Evolutionary conservation across 2,797 vertebrate species (phyloP), one percentile per base, ranked within the genome.

Genomic region (Botia kubotai): DNA sequence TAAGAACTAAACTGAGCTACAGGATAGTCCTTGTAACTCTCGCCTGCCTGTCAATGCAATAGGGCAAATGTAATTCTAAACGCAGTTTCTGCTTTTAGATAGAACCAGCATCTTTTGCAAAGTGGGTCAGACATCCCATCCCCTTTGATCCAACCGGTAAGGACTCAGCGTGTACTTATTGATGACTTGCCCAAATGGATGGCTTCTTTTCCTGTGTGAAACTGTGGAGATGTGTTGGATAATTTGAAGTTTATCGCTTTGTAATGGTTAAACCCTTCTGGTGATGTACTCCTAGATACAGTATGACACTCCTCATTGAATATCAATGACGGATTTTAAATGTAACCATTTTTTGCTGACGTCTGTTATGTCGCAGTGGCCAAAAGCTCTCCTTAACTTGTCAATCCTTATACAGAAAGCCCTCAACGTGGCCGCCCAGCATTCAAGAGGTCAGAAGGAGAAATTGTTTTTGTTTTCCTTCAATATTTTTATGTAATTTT

Each of bases 401-500:
- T 70, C 74, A 14, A 50, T 82, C 72, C 60, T 50, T 60, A 73
- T 21, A 74, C 16, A 74, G 62, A 77, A 68, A 86, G 79, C 84
- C 88, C 89, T 87, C 88, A 53, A 72, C 67, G 83, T 75, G 87
- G 87, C 86, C 84, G 50, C 87, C 84, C 17, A 77, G 87, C 83
- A 87, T 80, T 75, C 21, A 52, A 76, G 87, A 89, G 85, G 81
- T 86, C 86, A 36, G 86, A 87, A 82, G 21, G 87, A 89, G 88
- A 86, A 81, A 87, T 84, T 86, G 73, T 89, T 89, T 90, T 91
- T 89, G 90, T 93, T 90, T 92, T 86, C 74, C 83, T 85, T 90
- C 82, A 93, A 94, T 94, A 96, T 97, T 99, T 99, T 98, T 98
- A 98, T 98, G 97, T 98, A 96, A 95, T 93, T 92, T 96, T 97